Percentiles rank a stretch among this genome's conserved stretches.
These are phyloP conservation scores for Psilopsiagon aurifrons DNA, from an alignment of 2,113 vertebrate species.

Conservation along the genomic window DNA sequence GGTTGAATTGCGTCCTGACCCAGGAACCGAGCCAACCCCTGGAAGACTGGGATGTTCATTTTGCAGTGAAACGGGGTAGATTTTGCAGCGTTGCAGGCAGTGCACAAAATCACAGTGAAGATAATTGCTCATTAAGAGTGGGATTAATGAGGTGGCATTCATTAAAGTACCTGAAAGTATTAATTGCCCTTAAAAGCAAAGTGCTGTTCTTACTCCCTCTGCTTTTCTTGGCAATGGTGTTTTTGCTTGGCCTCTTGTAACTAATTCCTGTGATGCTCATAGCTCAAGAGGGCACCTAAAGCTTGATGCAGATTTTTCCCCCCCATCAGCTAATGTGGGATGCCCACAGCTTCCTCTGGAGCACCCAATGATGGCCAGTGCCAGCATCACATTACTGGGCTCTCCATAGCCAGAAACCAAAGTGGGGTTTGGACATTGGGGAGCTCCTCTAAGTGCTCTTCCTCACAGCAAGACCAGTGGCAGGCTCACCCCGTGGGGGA, in stretches of 20 bases:
- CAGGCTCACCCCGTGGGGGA: fast-evolving
- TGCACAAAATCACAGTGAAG: neutral
- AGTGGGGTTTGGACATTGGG: neutral
- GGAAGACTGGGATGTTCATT: neutral
- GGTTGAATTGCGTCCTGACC: neutral
- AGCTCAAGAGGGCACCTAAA: neutral
- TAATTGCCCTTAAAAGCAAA: neutral
- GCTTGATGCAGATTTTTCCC: neutral
- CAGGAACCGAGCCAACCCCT: neutral
- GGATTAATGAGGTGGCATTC: neutral
- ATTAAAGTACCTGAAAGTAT: neutral
- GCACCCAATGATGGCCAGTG: neutral
- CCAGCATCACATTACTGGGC: neutral
- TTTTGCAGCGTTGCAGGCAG: neutral
- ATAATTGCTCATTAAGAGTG: neutral
- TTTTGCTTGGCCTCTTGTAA: neutral
- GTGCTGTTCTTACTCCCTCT: neutral
- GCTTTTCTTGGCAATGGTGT: neutral
- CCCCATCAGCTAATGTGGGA: neutral
- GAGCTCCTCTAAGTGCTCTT: neutral
- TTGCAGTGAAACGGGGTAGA: neutral
- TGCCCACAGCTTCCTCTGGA: neutral
- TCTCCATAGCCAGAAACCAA: neutral
- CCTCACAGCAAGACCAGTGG: fast-evolving
- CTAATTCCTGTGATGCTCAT: neutral